Evolutionary conservation across 2,888 invertebrate species (phyloP).

Genomic region (Aporophyla lueneburgensis): DNA sequence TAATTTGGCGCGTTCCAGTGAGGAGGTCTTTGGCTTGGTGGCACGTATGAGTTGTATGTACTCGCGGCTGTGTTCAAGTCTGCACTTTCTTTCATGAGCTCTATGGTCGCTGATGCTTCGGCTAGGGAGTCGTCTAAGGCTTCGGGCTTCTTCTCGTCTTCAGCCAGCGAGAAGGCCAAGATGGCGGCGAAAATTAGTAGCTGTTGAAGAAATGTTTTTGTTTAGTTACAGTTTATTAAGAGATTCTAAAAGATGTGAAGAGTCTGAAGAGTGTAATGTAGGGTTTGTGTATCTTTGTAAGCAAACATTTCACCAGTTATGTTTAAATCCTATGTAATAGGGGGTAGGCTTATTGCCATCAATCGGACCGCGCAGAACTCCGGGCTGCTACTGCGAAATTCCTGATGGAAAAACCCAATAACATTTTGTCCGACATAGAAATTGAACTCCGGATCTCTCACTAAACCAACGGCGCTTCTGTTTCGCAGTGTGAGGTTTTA

Average conservation of each 20-base stretch:
- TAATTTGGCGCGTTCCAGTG: constrained; percentile 66
- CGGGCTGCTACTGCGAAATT: background rate
- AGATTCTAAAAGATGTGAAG: background rate
- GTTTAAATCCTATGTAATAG: too few relatives aligned
- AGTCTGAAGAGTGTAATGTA: too few relatives aligned
- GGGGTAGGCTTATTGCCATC: background rate
- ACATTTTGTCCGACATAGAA: background rate
- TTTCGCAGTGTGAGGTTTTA: background rate
- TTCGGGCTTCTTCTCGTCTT: constrained; percentile 69
- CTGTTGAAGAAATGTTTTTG: constrained; percentile 71
- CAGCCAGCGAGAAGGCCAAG: constrained; percentile 81
- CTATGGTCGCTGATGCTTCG: constrained; percentile 72
- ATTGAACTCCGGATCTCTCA: background rate
- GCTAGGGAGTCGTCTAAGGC: constrained; percentile 78
- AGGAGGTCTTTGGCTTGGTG: constrained; percentile 70
- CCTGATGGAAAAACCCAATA: background rate
- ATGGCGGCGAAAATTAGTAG: constrained; percentile 77
- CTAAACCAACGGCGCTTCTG: background rate
- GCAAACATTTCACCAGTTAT: background rate
- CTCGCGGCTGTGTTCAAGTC: constrained; percentile 73
- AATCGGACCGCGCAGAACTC: too few relatives aligned
- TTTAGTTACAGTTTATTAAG: constrained; percentile 12
- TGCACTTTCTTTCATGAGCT: constrained; percentile 73
- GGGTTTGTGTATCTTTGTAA: background rate
- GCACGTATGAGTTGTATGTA: constrained; percentile 72